These are phyloP conservation scores for Smittia aterrima DNA, from an alignment of 2,888 invertebrate genomes.

Conservation along the genomic window DNA sequence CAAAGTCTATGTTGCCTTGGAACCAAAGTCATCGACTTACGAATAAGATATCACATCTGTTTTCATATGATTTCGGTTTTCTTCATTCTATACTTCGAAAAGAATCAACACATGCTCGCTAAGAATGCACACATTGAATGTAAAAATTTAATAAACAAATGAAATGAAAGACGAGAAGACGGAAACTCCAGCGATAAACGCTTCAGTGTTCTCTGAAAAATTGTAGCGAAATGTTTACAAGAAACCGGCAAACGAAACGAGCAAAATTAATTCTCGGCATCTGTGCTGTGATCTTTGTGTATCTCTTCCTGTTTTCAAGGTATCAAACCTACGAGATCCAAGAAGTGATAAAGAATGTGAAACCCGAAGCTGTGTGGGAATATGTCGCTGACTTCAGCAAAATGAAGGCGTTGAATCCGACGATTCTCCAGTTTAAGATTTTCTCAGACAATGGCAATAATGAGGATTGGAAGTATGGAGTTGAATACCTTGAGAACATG, in stretches of 20 bases:
- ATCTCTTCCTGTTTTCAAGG: not conserved
- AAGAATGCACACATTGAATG: not conserved
- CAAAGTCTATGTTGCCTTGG: no score
- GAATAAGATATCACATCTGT: not conserved
- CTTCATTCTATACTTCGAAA: not conserved
- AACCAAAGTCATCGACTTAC: no score
- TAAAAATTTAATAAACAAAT: slow-evolving; percentile 14
- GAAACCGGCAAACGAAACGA: not conserved
- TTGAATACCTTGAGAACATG: slow-evolving; percentile 63
- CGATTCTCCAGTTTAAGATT: slow-evolving; percentile 59
- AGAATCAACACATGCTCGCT: no score
- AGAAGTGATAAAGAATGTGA: slow-evolving; percentile 57
- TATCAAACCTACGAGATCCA: slow-evolving; percentile 13
- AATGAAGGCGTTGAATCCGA: slow-evolving; percentile 36
- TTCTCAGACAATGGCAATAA: slow-evolving; percentile 64
- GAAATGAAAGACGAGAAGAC: not conserved
- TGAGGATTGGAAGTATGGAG: slow-evolving; percentile 68
- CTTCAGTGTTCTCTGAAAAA: not conserved
- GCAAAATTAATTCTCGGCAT: not conserved
- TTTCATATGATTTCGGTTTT: not conserved
- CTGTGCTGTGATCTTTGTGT: not conserved
- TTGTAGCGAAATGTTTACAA: slow-evolving; percentile 19
- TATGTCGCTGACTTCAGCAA: slow-evolving; percentile 67
- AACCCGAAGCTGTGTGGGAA: slow-evolving; percentile 66
- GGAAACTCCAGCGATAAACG: slow-evolving; percentile 23